Percentiles rank a stretch among this genome's conserved stretches.
phyloP scores from a whole-genome alignment of 30 jellyfish, hydroid and myxozoan genomes.

The Aurelia aurita region DNA sequence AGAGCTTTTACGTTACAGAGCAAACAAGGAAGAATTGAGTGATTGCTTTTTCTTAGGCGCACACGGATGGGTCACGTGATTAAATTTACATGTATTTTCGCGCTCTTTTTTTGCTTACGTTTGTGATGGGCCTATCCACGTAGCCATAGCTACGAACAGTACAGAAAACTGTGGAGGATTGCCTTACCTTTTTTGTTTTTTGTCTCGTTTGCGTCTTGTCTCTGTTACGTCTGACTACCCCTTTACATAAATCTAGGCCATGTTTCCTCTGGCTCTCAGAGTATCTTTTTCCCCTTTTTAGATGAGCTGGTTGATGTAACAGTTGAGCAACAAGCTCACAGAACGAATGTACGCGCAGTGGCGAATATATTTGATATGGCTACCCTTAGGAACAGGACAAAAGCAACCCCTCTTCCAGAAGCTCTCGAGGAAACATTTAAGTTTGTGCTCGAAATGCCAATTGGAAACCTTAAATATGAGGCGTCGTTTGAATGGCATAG shows the following conservation, averaged over 20 bases:
- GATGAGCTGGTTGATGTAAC: slow-evolving; percentile 47
- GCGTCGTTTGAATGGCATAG: background rate
- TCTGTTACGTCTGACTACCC: too few species aligned
- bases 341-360: slow-evolving; percentile 25
- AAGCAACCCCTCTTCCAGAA: slow-evolving; percentile 15
- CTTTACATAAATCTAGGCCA: background rate
- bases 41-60: too few species aligned
- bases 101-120: too few species aligned
- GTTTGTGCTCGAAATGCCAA: slow-evolving; percentile 2
- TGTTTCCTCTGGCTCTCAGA: background rate
- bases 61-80: too few species aligned
- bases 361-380: slow-evolving; percentile 47
- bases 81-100: too few species aligned
- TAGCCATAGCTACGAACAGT: too few species aligned
- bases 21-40: too few species aligned
- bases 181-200: too few species aligned
- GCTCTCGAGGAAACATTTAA: background rate
- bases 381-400: slow-evolving; percentile 28
- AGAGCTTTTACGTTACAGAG: too few species aligned
- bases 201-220: too few species aligned
- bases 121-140: too few species aligned
- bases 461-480: slow-evolving; percentile 15
- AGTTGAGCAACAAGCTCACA: slow-evolving; percentile 7
- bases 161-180: too few species aligned
- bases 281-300: background rate